Percentiles rank a stretch among this genome's conserved stretches.
phyloP scores from a whole-genome alignment of 2,113 vertebrate species.

The Dasyornis broadbenti region DNA sequence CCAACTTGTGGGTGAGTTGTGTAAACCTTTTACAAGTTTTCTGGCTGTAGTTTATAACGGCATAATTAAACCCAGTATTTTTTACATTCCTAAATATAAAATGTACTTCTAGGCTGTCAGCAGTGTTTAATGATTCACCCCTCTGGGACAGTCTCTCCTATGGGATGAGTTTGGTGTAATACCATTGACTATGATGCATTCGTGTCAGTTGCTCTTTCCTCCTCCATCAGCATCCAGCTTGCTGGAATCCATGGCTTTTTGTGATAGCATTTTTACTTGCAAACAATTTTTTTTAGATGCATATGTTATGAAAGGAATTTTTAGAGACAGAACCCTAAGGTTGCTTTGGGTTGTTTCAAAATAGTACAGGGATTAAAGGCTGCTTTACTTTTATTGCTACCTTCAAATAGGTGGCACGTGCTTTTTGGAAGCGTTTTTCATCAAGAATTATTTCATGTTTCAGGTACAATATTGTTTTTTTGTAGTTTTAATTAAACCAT shows the following conservation, averaged over 20 bases:
- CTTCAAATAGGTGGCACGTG: neutral
- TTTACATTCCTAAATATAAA: neutral
- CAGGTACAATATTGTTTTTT: neutral
- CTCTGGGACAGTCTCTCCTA: neutral
- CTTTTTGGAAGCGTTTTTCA: neutral
- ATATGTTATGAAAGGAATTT: neutral
- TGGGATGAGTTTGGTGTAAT: neutral
- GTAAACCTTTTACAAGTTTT: neutral
- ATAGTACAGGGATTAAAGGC: neutral
- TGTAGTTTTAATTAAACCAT: neutral
- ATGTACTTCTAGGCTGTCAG: neutral
- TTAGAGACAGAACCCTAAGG: neutral
- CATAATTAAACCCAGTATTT: neutral
- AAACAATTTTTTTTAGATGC: neutral
- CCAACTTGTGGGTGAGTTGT: neutral
- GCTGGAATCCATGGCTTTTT: neutral
- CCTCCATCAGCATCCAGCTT: neutral
- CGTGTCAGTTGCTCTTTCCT: neutral
- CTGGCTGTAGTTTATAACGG: neutral
- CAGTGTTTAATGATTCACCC: neutral
- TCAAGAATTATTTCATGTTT: neutral
- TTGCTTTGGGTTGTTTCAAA: neutral
- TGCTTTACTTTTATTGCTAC: neutral
- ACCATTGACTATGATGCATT: neutral
- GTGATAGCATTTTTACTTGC: neutral